These are phyloP conservation scores for Puntigrus tetrazona DNA, from an alignment of 2,113 vertebrate genomes.

Conservation along the genomic window DNA sequence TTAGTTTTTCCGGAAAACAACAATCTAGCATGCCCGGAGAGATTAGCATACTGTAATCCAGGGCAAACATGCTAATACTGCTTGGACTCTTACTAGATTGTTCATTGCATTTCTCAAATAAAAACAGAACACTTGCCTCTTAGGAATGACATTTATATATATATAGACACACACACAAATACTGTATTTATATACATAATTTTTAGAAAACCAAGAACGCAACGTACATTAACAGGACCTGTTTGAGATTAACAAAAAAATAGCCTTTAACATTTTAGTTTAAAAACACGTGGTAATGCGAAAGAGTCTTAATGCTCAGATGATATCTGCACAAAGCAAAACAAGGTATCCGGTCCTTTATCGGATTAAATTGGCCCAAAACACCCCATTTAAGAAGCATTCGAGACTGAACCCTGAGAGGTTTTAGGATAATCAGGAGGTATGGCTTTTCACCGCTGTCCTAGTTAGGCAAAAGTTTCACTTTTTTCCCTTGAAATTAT, in stretches of 20 bases:
- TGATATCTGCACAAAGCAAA: constrained; percentile 35
- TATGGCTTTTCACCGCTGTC: constrained; percentile 63
- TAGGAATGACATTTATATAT: constrained; percentile 38
- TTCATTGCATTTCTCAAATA: not conserved
- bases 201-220: constrained; percentile 51
- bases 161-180: constrained; percentile 26
- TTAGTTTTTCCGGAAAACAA: not conserved
- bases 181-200: constrained; percentile 64
- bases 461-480: constrained; percentile 46
- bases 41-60: constrained; percentile 36
- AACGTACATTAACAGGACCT: constrained; percentile 59
- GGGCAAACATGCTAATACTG: not conserved
- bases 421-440: constrained; percentile 49
- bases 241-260: constrained; percentile 22
- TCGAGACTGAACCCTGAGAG: constrained; percentile 63
- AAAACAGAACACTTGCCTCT: not conserved
- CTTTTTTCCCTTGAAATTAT: constrained; percentile 7
- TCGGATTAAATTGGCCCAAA: not conserved
- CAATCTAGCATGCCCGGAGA: constrained; percentile 3
- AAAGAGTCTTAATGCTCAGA: constrained; percentile 28
- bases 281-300: constrained; percentile 50
- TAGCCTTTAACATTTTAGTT: constrained; percentile 42
- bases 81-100: not conserved
- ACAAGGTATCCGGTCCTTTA: not conserved
- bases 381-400: constrained; percentile 16